Conservation (phyloP, 2,113 vertebrate genomes). For the Turnix velox region DNA sequence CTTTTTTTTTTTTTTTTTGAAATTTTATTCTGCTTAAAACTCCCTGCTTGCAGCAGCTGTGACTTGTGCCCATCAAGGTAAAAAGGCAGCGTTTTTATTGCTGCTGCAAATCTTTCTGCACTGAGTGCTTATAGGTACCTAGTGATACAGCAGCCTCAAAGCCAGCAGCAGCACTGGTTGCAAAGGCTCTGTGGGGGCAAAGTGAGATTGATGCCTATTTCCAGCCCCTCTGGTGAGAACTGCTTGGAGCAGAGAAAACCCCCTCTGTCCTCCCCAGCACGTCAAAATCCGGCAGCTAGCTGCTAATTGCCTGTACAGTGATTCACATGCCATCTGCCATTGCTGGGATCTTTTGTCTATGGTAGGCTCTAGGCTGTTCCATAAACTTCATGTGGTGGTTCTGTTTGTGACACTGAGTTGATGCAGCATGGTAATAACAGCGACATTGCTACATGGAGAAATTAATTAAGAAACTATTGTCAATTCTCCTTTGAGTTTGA, state of each 20-base stretch:
- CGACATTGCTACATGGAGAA: not conserved
- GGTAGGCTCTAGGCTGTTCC: not conserved
- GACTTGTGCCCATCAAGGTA: not conserved
- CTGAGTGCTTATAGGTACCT: not conserved
- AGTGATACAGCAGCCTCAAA: not conserved
- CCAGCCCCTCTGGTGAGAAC: conserved; percentile 33
- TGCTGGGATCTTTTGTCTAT: conserved; percentile 41
- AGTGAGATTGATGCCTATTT: conserved; percentile 41
- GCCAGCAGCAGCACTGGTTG: not conserved
- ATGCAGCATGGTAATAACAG: not conserved
- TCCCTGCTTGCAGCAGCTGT: not conserved
- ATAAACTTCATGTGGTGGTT: conserved; percentile 23
- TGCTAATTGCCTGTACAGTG: conserved; percentile 61
- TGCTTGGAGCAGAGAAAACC: conserved; percentile 42
- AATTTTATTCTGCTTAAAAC: not conserved
- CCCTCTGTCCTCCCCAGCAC: conserved; percentile 19
- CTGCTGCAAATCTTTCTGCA: conserved; percentile 33
- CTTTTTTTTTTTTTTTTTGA: not conserved
- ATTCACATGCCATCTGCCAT: conserved; percentile 63
- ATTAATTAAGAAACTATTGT: not conserved
- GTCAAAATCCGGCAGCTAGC: conserved; percentile 57
- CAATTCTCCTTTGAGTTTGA: not conserved
- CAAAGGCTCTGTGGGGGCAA: conserved; percentile 5
- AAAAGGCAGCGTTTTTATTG: not conserved
- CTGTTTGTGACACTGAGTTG: not conserved